phyloP scores from a whole-genome alignment of 2,888 invertebrate genomes.

The Melinaea menophilus region DNA sequence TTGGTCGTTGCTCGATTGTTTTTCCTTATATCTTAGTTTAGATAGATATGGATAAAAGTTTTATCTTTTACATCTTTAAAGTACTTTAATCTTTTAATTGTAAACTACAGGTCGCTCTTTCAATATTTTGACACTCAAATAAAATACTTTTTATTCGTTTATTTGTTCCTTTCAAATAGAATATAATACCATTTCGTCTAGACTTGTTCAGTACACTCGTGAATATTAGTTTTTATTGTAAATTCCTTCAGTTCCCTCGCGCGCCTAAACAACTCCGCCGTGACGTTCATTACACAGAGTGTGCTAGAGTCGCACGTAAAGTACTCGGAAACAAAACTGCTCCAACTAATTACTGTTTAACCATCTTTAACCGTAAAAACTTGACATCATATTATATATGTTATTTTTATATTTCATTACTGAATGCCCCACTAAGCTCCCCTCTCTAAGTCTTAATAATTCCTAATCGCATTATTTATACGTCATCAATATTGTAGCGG shows the following conservation, averaged over 20 bases:
- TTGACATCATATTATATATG: background rate
- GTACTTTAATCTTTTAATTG: too few species aligned
- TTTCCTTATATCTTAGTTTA: too few species aligned
- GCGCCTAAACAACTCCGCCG: background rate
- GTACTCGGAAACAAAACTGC: background rate
- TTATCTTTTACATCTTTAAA: too few species aligned
- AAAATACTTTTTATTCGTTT: too few species aligned
- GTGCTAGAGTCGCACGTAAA: conserved; percentile 1
- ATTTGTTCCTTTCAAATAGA: background rate
- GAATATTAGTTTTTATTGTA: conserved; percentile 3
- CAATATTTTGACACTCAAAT: too few species aligned
- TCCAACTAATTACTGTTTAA: conserved; percentile 7
- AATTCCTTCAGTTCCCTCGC: conserved; percentile 3
- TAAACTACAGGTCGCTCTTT: too few species aligned
- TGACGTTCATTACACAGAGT: conserved; percentile 4
- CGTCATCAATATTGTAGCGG: conserved; percentile 59
- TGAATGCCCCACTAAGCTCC: too few species aligned
- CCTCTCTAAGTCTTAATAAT: background rate
- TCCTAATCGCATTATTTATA: conserved; percentile 63
- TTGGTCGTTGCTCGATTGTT: too few species aligned
- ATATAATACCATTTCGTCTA: background rate
- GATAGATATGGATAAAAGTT: too few species aligned
- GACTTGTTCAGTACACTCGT: background rate
- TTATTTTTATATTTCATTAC: background rate
- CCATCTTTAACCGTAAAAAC: background rate